Base-by-base conservation (phyloP, 2,888 invertebrate species). In the Trachelus troglodyta region DNA sequence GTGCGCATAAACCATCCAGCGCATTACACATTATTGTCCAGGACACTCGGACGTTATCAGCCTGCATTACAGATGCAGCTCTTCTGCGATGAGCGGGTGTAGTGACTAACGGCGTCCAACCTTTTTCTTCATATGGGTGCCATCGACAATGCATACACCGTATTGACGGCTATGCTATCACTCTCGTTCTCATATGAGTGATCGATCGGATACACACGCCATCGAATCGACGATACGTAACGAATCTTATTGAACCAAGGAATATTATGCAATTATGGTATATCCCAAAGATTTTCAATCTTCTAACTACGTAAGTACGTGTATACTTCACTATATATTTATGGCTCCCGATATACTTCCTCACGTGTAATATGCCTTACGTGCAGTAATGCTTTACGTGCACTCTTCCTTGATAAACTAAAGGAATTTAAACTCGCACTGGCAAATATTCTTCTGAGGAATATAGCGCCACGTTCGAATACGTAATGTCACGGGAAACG, bases 61-160 rank as follows among this genome's bases (percentile, higher is more conserved):
- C 74, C 71, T 30, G 69, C 80, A 76, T 81, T 81, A 76, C 73
- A 75, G 77, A 81, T 81, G 78, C 78, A 35, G 75, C 31, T 74
- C 69, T 77, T 34, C 78, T 79, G 82, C 81, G 85, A 85, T 80
- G 83, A 83, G 80, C 79, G 78, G 79, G 77, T 77, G 79, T 77
- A 81, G 77, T 83, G 81, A 84, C 85, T 85, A 85, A 85, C 84
- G 84, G 83, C 74, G 77, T 77, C 78, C 77, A 80, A 82, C 75
- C 82, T 82, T 83, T 81, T 81, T 79, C 80, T 77, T 69, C 75
- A 35, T 69, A 75, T 23, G 71, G n/a, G 30, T 74, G n/a, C 80
- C 73, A 80, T 81, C 69, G 69, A 76, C 73, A 76, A 74, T 81
- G 71, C 34, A 68, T 73, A 75, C 80, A 37, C 69, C 12, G 9